These are phyloP conservation scores for Taurulus bubalis DNA, from an alignment of 2,113 vertebrate species.

Conservation along the genomic window DNA sequence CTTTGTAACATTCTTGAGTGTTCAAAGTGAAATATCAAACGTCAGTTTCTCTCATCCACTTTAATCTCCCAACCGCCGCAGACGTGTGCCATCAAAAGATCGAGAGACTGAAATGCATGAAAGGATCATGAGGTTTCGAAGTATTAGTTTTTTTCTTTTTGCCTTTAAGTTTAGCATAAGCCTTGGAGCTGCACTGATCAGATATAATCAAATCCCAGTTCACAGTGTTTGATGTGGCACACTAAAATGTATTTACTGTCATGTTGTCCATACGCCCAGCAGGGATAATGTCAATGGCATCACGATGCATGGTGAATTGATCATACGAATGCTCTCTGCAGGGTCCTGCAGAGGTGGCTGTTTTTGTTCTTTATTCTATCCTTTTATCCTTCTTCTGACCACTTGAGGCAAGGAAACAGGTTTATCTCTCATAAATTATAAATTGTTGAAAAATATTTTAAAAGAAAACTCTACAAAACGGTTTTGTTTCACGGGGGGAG, in stretches of 20 bases:
- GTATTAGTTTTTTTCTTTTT: conserved; percentile 2
- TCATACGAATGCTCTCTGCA: background rate
- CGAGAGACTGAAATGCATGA: background rate
- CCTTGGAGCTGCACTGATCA: conserved; percentile 19
- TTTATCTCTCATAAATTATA: background rate
- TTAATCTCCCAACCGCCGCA: background rate
- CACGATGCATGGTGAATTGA: conserved; percentile 14
- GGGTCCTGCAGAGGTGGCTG: background rate
- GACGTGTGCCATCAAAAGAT: conserved; percentile 17
- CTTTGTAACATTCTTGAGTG: background rate
- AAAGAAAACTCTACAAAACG: no score
- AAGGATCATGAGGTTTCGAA: background rate
- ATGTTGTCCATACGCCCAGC: conserved; percentile 10
- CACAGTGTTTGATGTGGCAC: conserved; percentile 27
- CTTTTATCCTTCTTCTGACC: background rate
- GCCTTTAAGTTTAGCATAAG: conserved; percentile 21
- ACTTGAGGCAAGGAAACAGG: background rate
- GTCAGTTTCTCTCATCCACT: background rate
- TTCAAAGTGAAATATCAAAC: conserved; percentile 11
- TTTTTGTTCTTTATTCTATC: background rate
- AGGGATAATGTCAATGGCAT: conserved; percentile 8
- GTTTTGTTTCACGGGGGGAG: no score
- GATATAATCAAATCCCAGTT: conserved; percentile 18
- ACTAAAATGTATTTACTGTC: conserved; percentile 17
- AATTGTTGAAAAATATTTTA: background rate